phyloP scores from a whole-genome alignment of 2,888 invertebrate genomes.

The Macrostomum cliftonense region DNA sequence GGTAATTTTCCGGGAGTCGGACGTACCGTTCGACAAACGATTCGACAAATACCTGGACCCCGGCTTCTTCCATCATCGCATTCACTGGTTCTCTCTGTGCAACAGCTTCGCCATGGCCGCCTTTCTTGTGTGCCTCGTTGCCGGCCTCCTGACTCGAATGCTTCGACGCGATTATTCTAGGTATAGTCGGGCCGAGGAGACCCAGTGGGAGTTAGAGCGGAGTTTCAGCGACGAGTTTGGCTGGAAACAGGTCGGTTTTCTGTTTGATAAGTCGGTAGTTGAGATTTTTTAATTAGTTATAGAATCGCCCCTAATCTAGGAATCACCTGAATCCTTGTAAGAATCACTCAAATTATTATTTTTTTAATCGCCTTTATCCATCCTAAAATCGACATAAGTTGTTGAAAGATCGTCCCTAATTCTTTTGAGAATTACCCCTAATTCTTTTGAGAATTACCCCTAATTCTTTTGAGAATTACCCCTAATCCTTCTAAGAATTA shows the following conservation, averaged over 20 bases:
- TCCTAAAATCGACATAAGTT: too few relatives aligned
- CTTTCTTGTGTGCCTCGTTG: constrained; percentile 86
- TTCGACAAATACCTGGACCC: constrained; percentile 98
- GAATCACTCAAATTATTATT: too few relatives aligned
- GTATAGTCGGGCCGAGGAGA: constrained; percentile 74
- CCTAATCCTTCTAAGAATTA: too few relatives aligned
- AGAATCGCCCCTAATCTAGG: too few relatives aligned
- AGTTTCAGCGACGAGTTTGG: constrained; percentile 98
- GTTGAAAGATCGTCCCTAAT: too few relatives aligned
- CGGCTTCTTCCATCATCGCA: constrained; percentile 94
- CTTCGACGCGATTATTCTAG: constrained; percentile 96
- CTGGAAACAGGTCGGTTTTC: constrained; percentile 60
- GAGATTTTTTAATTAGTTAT: too few relatives aligned
- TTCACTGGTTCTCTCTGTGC: constrained; percentile 99
- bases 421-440: too few relatives aligned
- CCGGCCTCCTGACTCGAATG: constrained; percentile 96
- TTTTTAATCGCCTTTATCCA: too few relatives aligned
- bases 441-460: too few relatives aligned
- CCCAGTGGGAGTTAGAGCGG: constrained; percentile 50
- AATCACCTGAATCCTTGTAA: too few relatives aligned
- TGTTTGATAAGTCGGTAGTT: too few relatives aligned
- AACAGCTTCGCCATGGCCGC: constrained; percentile 99
- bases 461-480: too few relatives aligned
- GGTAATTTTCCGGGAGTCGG: constrained; percentile 76
- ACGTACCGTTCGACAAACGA: constrained; percentile 69